phyloP scores from a whole-genome alignment of 2,888 invertebrate species.

The Cantharis rustica region DNA sequence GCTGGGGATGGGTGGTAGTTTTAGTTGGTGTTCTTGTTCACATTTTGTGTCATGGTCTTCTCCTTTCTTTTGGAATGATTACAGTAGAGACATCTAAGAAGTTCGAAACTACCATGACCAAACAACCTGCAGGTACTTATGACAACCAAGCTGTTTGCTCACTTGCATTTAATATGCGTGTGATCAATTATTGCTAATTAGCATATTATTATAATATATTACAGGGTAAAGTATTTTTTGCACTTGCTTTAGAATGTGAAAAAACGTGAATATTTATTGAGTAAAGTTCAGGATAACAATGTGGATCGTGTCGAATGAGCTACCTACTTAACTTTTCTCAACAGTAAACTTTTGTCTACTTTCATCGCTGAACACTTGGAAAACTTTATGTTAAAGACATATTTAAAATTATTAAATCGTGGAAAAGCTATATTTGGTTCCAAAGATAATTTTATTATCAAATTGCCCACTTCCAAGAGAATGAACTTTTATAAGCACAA shows the following conservation, averaged over 20 bases:
- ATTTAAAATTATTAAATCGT: not conserved
- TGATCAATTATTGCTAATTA: not conserved
- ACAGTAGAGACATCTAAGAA: constrained; percentile 53
- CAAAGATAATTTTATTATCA: not conserved
- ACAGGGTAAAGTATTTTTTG: not conserved
- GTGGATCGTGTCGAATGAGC: not conserved
- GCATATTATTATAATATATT: not conserved
- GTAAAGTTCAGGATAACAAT: not conserved
- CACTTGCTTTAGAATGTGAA: not conserved
- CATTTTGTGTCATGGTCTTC: constrained; percentile 75
- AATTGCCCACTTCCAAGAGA: not conserved
- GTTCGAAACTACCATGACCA: constrained; percentile 62
- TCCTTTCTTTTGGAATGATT: constrained; percentile 64
- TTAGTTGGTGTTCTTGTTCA: constrained; percentile 74
- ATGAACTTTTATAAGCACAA: not conserved
- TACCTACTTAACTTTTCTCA: not conserved
- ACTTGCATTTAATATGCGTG: not conserved
- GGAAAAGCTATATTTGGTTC: not conserved
- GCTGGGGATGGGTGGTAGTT: constrained; percentile 86
- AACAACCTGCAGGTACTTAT: constrained; percentile 67
- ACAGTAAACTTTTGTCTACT: not conserved
- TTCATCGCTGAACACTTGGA: not conserved
- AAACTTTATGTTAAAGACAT: not conserved
- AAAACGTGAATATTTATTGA: not conserved
- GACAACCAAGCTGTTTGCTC: not conserved